Base-by-base conservation (phyloP, 2,888 invertebrate genomes). In the Resseliella maxima region DNA sequence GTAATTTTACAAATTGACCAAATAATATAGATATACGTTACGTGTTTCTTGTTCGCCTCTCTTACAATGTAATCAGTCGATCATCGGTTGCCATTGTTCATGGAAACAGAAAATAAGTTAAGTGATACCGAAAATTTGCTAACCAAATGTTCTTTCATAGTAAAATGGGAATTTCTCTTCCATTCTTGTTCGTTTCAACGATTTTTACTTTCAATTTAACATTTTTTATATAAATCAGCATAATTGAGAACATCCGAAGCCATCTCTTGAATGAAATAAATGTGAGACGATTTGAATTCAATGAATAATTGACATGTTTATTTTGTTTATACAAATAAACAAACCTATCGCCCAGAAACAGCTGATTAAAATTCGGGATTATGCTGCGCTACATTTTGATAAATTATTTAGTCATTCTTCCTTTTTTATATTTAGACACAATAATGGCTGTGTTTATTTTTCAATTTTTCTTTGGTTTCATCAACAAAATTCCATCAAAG, bases 1-100 rank as follows among this genome's bases (percentile, higher is more conserved):
- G 72, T 72, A 72, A 72, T 72, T 72, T 72, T 72, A 72, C 72
- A 72, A 72, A 72, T 72, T 72, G 72, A 72, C 72, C 72, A 72
- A 15, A 72, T 72, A 72, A 72, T 72, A 72, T 72, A 72, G 31
- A 72, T 72, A 59, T 59, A 24, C 59, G 27, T 5, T 59, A 31
- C 35, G 31, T 72, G 31, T 72, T 72, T 72, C 31, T 31, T 31
- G 0, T 35, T 72, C 72, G 27, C 72, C 31, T 31, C 72, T 18
- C 31, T 72, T 72, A 72, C 72, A 72, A 72, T 72, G 72, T 72
- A 72, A 72, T 72, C 72, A 31, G 72, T 15, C 72, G 35, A 72
- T 72, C 31, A 72, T 27, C 72, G 31, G 72, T 35, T 72, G 6
- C 72, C 72, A 72, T 72, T 72, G 72, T 35, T 72, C 31, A 12